Conservation (phyloP, 35 echinoderm and acorn worm species). For the Ophiothrix spiculata region DNA sequence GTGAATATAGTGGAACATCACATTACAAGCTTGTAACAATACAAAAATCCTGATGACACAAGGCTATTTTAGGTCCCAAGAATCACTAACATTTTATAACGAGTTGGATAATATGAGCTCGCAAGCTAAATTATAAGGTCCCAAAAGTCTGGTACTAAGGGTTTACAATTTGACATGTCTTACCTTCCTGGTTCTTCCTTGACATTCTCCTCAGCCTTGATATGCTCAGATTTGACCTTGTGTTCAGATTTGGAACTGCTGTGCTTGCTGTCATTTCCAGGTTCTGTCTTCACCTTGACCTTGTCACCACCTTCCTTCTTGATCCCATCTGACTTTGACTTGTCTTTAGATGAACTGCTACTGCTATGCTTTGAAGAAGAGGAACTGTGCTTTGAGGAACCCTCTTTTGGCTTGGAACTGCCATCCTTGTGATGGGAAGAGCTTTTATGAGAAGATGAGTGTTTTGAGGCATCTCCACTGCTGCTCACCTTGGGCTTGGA, state of each 20-base stretch:
- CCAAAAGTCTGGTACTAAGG: too few species aligned
- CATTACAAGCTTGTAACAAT: too few species aligned
- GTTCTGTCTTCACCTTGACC: conserved; percentile 61
- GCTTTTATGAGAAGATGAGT: neutral
- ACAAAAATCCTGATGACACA: too few species aligned
- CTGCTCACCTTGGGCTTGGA: neutral
- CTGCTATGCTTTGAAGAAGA: conserved; percentile 12
- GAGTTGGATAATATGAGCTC: too few species aligned
- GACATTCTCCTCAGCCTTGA: too few species aligned
- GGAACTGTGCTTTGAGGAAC: conserved; percentile 26
- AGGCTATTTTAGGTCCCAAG: too few species aligned
- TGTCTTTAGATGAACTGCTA: conserved; percentile 20
- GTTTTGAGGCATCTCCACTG: neutral
- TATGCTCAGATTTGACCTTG: too few species aligned
- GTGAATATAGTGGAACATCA: too few species aligned
- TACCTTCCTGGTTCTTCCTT: too few species aligned
- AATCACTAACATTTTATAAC: too few species aligned
- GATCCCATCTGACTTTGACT: neutral
- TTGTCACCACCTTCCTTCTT: conserved; percentile 25
- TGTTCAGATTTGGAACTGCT: neutral
- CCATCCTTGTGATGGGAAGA: neutral
- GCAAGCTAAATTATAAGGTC: too few species aligned
- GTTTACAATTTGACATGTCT: too few species aligned
- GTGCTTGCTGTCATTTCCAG: conserved; percentile 9
- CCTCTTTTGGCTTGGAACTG: conserved; percentile 28